These are phyloP conservation scores for Hydropsyche betteni DNA, from an alignment of 2,888 invertebrate species.

Conservation along the genomic window DNA sequence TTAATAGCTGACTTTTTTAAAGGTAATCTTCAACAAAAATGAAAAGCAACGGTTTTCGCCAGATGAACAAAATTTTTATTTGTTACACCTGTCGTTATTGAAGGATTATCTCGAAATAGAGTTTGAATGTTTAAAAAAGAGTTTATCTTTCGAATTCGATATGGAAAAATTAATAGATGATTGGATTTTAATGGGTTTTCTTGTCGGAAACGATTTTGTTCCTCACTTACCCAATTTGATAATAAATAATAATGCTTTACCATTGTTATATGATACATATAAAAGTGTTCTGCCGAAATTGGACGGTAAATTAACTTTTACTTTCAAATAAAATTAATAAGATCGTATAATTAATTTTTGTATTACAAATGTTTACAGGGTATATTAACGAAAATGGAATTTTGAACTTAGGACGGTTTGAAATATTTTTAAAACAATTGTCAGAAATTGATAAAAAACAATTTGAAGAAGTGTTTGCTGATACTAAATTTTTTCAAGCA, in stretches of 20 bases:
- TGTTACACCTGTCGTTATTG: conserved; percentile 90
- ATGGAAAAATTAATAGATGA: conserved; percentile 95
- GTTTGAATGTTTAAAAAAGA: conserved; percentile 77
- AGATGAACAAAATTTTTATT: conserved; percentile 91
- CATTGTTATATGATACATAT: conserved; percentile 87
- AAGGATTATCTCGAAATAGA: conserved; percentile 94
- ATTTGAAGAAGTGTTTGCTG: conserved; percentile 80
- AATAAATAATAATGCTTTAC: conserved; percentile 89
- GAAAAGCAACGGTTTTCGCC: conserved; percentile 76
- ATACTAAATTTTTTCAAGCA: conserved; percentile 83
- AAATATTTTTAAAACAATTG: conserved; percentile 82
- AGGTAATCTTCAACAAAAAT: conserved; percentile 80
- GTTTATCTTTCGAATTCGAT: conserved; percentile 79
- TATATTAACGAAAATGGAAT: conserved; percentile 93
- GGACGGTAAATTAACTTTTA: conserved; percentile 70
- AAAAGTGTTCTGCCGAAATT: conserved; percentile 85
- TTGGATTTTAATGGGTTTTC: conserved; percentile 97
- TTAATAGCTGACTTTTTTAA: conserved; percentile 47
- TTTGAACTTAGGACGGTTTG: conserved; percentile 83
- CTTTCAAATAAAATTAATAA: background rate
- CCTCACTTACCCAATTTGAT: conserved; percentile 95
- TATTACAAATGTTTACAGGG: conserved; percentile 64
- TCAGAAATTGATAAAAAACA: conserved; percentile 77
- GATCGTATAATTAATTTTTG: background rate
- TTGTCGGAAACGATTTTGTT: conserved; percentile 98